Percentiles rank a stretch among this genome's conserved stretches.
These are phyloP conservation scores for Nothoprocta pentlandii DNA, from an alignment of 2,113 vertebrate genomes.

Conservation along the genomic window DNA sequence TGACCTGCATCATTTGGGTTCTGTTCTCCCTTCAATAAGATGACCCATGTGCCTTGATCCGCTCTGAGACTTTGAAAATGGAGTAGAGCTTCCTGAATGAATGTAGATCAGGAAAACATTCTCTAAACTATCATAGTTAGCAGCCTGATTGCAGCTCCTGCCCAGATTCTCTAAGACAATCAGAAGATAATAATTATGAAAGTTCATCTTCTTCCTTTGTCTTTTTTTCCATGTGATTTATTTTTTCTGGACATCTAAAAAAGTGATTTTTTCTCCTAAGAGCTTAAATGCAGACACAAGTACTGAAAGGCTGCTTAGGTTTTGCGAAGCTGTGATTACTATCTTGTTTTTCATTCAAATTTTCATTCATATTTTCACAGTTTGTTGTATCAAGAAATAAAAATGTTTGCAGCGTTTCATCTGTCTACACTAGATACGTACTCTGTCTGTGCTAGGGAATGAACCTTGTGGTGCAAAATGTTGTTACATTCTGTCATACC, in stretches of 20 bases:
- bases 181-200: not conserved
- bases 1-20: not conserved
- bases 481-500: not conserved
- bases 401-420: fast-evolving
- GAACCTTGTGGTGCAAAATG: not conserved
- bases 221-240: not conserved
- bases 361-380: not conserved
- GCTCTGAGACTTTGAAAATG: not conserved
- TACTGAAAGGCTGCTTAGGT: not conserved
- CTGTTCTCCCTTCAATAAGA: not conserved
- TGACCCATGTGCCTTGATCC: not conserved
- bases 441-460: not conserved
- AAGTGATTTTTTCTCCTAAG: not conserved
- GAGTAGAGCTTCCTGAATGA: not conserved
- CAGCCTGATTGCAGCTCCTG: not conserved
- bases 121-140: not conserved
- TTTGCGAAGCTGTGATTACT: not conserved
- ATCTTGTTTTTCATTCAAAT: not conserved
- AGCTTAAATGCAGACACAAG: fast-evolving
- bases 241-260: not conserved
- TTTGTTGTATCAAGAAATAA: not conserved
- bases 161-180: not conserved
- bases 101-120: not conserved
- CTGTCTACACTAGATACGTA: no score
- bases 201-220: not conserved